phyloP scores from a whole-genome alignment of 2,113 vertebrate genomes.

The Promerops cafer region DNA sequence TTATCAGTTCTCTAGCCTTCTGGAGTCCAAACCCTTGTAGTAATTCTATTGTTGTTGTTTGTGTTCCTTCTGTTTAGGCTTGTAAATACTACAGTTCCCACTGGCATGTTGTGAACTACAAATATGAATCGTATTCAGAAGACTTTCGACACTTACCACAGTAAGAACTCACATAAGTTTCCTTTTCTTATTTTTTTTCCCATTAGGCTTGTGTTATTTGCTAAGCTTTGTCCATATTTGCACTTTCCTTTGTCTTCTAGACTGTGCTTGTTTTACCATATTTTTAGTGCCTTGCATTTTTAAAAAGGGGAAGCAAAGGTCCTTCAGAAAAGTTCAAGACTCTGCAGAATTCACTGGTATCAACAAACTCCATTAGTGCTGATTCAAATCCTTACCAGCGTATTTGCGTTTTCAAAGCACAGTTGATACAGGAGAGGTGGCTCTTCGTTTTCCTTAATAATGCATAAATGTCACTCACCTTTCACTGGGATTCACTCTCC shows the following conservation, averaged over 20 bases:
- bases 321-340: conserved; percentile 37
- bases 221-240: conserved; percentile 27
- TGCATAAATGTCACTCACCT: conserved; percentile 42
- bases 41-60: not conserved
- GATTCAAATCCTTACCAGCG: not conserved
- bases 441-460: conserved; percentile 4
- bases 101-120: conserved; percentile 89
- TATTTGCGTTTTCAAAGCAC: not conserved
- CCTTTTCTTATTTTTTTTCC: not conserved
- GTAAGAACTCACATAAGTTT: conserved; percentile 68
- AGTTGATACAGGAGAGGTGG: not conserved
- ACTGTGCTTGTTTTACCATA: not conserved
- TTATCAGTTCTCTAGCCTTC: not conserved
- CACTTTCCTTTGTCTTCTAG: not conserved
- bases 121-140: conserved; percentile 90
- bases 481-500: not conserved
- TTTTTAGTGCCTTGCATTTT: conserved; percentile 13
- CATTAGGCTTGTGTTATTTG: not conserved
- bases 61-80: conserved; percentile 75
- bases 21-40: not conserved
- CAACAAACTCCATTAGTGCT: conserved; percentile 18
- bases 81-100: conserved; percentile 95
- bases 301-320: conserved; percentile 33
- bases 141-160: conserved; percentile 89
- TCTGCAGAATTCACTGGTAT: conserved; percentile 41